A percentile compares a stretch with the other conserved stretches of the same genome.
These are phyloP conservation scores for Sebastes cheni DNA, from an alignment of 2,797 vertebrate species.

Conservation along the genomic window DNA sequence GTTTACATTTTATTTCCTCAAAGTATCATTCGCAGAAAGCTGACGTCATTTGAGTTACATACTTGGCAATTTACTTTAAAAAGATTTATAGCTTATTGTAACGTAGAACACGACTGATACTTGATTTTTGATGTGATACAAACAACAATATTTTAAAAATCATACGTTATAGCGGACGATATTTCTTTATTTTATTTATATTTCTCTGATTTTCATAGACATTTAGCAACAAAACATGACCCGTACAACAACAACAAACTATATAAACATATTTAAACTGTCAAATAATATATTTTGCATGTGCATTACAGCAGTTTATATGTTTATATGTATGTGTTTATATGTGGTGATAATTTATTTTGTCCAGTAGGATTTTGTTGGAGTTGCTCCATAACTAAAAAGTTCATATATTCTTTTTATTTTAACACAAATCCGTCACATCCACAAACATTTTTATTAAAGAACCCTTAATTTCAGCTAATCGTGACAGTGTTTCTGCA, in stretches of 20 bases:
- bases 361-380: neutral
- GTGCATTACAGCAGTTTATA: neutral
- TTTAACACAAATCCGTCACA: neutral
- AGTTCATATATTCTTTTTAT: neutral
- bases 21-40: neutral
- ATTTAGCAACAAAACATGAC: neutral
- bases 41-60: neutral
- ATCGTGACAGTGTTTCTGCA: neutral
- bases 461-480: neutral
- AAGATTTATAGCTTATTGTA: rapidly evolving
- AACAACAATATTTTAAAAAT: neutral
- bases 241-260: neutral
- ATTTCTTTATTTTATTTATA: neutral
- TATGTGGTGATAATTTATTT: neutral
- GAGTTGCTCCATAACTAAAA: neutral
- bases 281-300: neutral
- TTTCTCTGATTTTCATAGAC: neutral
- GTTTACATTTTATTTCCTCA: neutral
- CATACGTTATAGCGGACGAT: rapidly evolving
- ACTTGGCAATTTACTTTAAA: neutral
- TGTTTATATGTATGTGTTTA: neutral
- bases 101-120: neutral
- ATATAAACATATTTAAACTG: neutral
- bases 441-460: neutral
- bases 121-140: neutral